These are phyloP conservation scores for Tetramorium alpestre DNA, from an alignment of 1,140 invertebrate species.

Conservation along the genomic window DNA sequence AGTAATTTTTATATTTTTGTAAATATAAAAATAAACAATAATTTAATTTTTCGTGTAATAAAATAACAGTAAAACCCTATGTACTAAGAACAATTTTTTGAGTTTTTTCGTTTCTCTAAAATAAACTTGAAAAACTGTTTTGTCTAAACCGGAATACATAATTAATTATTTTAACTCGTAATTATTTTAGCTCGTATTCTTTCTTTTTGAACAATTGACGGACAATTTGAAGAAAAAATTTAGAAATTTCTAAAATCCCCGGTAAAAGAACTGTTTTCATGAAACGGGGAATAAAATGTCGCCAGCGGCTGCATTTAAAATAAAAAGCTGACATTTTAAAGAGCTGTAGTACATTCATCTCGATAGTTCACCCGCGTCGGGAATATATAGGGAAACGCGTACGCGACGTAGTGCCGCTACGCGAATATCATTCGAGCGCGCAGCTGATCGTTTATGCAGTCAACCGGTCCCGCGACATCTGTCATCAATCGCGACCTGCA, in stretches of 20 bases:
- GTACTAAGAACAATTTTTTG: no score
- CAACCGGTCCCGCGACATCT: not conserved
- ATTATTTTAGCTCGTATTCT: no score
- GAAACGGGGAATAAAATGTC: not conserved
- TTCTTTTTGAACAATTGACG: not conserved
- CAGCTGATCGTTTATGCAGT: constrained; percentile 24
- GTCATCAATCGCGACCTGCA: constrained; percentile 39
- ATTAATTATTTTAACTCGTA: no score
- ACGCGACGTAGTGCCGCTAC: not conserved
- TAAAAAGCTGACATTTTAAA: constrained; percentile 11
- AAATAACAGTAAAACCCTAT: no score
- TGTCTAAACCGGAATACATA: no score
- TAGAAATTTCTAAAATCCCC: not conserved
- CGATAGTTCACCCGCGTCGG: not conserved
- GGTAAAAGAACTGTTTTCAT: not conserved
- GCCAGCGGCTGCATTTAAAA: not conserved
- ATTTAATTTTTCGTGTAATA: no score
- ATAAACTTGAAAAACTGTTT: no score
- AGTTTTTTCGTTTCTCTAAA: no score
- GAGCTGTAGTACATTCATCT: constrained; percentile 5
- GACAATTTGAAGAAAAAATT: not conserved
- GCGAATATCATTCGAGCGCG: constrained; percentile 11
- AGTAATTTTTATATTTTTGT: no score
- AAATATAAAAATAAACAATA: no score
- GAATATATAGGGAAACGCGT: not conserved